A percentile compares a stretch with the other conserved stretches of the same genome.
Evolutionary conservation across 2,797 vertebrate species (phyloP).

Genomic region (Rhinogobio ventralis): DNA sequence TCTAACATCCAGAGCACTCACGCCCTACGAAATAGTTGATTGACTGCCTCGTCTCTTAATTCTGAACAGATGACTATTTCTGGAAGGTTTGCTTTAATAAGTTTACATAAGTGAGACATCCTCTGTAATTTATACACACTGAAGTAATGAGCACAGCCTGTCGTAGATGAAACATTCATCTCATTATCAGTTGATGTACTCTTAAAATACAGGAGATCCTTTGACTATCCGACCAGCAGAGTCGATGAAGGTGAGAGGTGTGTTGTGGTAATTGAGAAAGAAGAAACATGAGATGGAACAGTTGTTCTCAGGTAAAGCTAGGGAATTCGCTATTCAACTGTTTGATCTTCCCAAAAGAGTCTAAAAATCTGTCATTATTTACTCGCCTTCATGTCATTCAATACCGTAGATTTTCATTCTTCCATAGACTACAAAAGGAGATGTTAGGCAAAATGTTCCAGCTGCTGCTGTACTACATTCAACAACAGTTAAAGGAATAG

Average conservation of each 20-base stretch:
- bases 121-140: constrained; percentile 40
- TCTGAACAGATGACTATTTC: constrained; percentile 45
- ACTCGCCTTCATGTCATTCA: not conserved
- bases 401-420: constrained; percentile 4
- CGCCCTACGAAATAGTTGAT: constrained; percentile 15
- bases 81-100: constrained; percentile 45
- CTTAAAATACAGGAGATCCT: constrained; percentile 10
- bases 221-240: constrained; percentile 37
- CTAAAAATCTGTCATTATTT: constrained; percentile 4
- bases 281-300: not conserved
- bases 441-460: constrained; percentile 45
- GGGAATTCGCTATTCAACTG: constrained; percentile 12
- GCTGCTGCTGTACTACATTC: not conserved
- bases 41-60: constrained; percentile 43
- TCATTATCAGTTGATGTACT: constrained; percentile 39
- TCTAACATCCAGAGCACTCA: not conserved
- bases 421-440: not conserved
- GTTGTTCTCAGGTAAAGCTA: constrained; percentile 11
- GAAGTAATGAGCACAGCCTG: constrained; percentile 48
- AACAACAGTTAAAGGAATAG: constrained; percentile 5
- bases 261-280: constrained; percentile 44
- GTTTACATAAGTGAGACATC: constrained; percentile 47
- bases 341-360: constrained; percentile 16
- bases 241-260: constrained; percentile 43
- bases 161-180: constrained; percentile 42